Evolutionary conservation across 2,113 vertebrate genomes (phyloP).

Genomic region (Conger conger): DNA sequence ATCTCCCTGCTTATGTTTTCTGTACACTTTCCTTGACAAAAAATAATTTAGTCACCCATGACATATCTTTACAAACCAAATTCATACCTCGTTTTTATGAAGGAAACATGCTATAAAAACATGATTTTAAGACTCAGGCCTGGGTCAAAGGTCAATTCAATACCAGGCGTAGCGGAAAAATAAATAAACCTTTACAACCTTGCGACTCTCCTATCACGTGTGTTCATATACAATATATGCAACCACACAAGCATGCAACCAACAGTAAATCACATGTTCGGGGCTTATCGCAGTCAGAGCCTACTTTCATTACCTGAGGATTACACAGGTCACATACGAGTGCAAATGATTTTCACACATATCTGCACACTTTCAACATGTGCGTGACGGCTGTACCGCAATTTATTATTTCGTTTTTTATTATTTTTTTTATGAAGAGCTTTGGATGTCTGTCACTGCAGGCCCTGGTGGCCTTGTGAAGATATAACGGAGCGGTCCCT

Average conservation of each 20-base stretch:
- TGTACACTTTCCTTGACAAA: neutral
- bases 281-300: neutral
- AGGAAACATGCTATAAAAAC: too few relatives aligned
- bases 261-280: neutral
- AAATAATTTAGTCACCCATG: neutral
- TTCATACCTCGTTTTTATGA: neutral
- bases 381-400: too few relatives aligned
- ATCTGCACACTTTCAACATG: neutral
- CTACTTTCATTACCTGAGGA: neutral
- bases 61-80: neutral
- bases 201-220: neutral
- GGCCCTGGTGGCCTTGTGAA: too few relatives aligned
- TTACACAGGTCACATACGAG: neutral
- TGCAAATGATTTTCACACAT: neutral
- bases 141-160: too few relatives aligned
- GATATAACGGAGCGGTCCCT: too few relatives aligned
- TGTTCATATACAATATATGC: neutral
- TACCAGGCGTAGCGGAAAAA: neutral
- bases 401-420: neutral
- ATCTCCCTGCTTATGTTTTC: neutral
- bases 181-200: neutral
- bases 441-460: too few relatives aligned
- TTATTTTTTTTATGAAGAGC: too few relatives aligned
- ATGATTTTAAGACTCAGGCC: too few relatives aligned
- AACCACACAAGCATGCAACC: neutral